A percentile compares a stretch with the other conserved stretches of the same genome.
These are phyloP conservation scores for Phyllotreta cruciferae DNA, from an alignment of 2,888 invertebrate species.

Conservation along the genomic window DNA sequence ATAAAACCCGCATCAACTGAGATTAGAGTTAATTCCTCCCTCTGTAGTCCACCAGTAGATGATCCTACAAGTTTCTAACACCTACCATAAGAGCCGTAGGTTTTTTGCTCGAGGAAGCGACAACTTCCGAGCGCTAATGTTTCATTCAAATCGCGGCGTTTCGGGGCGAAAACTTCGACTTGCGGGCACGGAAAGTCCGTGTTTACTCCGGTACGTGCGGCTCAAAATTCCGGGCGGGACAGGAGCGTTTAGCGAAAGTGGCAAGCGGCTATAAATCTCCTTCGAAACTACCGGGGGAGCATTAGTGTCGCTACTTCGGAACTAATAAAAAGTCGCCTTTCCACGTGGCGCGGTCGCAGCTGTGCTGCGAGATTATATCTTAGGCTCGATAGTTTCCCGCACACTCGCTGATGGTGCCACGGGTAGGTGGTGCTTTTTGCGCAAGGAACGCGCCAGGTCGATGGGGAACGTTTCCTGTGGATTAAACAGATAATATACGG, in stretches of 20 bases:
- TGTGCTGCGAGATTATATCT: constrained; percentile 38
- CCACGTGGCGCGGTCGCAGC: constrained; percentile 40
- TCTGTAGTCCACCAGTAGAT: not conserved
- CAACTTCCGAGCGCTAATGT: constrained; percentile 20
- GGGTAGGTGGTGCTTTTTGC: not conserved
- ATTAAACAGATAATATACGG: too few relatives aligned
- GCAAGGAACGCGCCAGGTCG: not conserved
- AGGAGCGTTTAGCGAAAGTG: constrained; percentile 35
- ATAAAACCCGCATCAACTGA: too few relatives aligned
- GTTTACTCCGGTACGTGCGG: constrained; percentile 10
- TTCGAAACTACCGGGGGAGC: constrained; percentile 37
- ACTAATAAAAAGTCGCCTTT: constrained; percentile 42
- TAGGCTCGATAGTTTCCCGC: constrained; percentile 20
- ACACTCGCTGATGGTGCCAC: constrained; percentile 1
- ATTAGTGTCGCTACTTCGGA: constrained; percentile 41
- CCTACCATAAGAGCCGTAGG: too few relatives aligned
- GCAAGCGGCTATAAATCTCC: constrained; percentile 35
- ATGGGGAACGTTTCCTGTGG: too few relatives aligned
- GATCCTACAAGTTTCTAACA: too few relatives aligned
- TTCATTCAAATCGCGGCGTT: constrained; percentile 18
- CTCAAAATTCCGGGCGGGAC: constrained; percentile 31
- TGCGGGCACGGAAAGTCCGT: not conserved
- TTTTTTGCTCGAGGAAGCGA: too few relatives aligned
- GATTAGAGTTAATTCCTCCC: constrained; percentile 2
- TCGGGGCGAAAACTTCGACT: constrained; percentile 18